Conservation (phyloP, 2,113 vertebrate species). For the Propithecus coquereli region DNA sequence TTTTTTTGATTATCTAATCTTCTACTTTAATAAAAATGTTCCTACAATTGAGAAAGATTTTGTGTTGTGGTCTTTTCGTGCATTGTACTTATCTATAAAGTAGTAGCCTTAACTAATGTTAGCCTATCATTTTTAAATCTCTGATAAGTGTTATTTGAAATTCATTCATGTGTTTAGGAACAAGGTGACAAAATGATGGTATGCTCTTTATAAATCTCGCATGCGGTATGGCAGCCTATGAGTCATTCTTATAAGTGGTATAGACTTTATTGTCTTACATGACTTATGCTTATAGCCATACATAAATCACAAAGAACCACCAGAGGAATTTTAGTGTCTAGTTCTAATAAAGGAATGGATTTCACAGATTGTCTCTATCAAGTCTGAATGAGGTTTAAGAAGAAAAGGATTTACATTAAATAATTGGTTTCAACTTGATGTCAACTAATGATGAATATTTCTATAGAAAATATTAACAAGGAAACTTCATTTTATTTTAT, state of each 20-base stretch:
- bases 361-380: constrained; percentile 52
- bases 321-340: constrained; percentile 37
- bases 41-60: neutral
- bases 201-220: constrained; percentile 51
- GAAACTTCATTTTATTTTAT: neutral
- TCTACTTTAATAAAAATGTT: neutral
- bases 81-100: neutral
- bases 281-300: constrained; percentile 56
- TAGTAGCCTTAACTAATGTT: neutral
- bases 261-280: constrained; percentile 58
- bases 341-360: constrained; percentile 32
- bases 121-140: constrained; percentile 17
- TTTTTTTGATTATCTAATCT: neutral
- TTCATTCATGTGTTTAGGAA: constrained; percentile 33
- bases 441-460: constrained; percentile 17
- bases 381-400: neutral
- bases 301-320: constrained; percentile 53
- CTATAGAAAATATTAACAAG: neutral
- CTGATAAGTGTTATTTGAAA: constrained; percentile 36
- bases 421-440: constrained; percentile 20
- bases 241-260: constrained; percentile 56
- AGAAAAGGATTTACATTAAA: constrained; percentile 25
- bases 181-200: constrained; percentile 37
- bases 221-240: constrained; percentile 12
- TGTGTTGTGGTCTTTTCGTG: neutral